Evolutionary conservation across 2,113 vertebrate species (phyloP), one percentile per base, ranked within the genome.

Genomic region (Nansenia antarctica): DNA sequence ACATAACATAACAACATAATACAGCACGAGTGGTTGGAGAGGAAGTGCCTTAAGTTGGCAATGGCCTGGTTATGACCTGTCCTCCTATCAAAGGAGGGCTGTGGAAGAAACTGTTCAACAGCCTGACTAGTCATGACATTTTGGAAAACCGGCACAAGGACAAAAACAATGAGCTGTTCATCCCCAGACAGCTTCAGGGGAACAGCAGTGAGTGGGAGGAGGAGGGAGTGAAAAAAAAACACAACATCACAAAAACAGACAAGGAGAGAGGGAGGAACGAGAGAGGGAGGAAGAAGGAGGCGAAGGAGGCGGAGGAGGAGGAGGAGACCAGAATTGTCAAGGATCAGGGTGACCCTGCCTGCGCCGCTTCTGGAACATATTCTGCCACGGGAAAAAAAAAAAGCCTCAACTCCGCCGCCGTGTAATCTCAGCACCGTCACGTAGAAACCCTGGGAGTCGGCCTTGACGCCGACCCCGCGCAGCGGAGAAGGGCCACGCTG

Each of bases 141-240:
- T 68, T 77, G 78, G 79, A 86, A n/a, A 78, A 84, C 65, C 67
- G 55, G 74, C 8, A 62, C 86, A 86, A 89, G 89, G 88, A 90
- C 87, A 79, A 88, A 86, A 88, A 87, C 84, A 90, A 89, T 87
- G 87, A 89, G 84, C 84, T 81, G 74, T 86, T 92, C 85, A 88
- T 89, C 88, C 84, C 81, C 5, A 85, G 80, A 88, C 85, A 80
- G 87, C 87, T 90, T 91, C 77, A 72, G 89, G 88, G n/a, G 84
- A 91, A 85, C 82, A 79, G 88, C 85, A 85, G 79, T 65, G 84
- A 84, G 88, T 88, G 84, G 82, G 88, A 89, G 87, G 88, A 86
- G n/a, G n/a, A n/a, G n/a, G n/a, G 82, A 89, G 79, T 76, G 87
- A 88, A 87, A 87, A 92, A 89, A 91, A 88, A 90, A 88, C 77